These are phyloP conservation scores for Papilio machaon DNA, from an alignment of 1,140 invertebrate genomes.

Conservation along the genomic window DNA sequence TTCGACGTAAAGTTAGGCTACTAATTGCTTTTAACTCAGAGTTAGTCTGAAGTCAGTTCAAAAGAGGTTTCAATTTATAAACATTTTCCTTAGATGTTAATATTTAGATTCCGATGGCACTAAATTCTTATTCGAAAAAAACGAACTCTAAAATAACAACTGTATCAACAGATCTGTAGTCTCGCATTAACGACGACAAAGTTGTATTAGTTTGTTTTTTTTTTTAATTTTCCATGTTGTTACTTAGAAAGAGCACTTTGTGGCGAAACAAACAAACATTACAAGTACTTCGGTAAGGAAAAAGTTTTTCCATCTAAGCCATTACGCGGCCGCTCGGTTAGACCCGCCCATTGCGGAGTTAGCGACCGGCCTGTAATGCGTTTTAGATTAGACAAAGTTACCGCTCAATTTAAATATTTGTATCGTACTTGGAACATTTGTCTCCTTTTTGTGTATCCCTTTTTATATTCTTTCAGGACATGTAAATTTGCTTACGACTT, in stretches of 20 bases:
- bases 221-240: conserved; percentile 28
- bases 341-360: conserved; percentile 23
- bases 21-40: too few relatives aligned
- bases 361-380: conserved; percentile 30
- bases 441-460: not conserved
- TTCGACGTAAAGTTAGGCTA: too few relatives aligned
- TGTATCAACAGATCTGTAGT: not conserved
- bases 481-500: conserved; percentile 3
- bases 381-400: conserved; percentile 34
- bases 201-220: conserved; percentile 17
- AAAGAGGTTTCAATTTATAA: too few relatives aligned
- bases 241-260: conserved; percentile 34
- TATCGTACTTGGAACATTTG: not conserved
- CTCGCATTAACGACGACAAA: conserved; percentile 12
- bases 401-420: conserved; percentile 31
- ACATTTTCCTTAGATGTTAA: too few relatives aligned
- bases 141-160: not conserved
- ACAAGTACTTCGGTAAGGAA: conserved; percentile 32
- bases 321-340: conserved; percentile 37
- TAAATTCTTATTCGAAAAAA: not conserved
- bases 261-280: conserved; percentile 38
- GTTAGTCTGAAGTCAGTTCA: too few relatives aligned
- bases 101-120: not conserved
- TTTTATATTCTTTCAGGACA: not conserved
- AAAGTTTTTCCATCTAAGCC: conserved; percentile 35